These are phyloP conservation scores for Noctua fimbriata DNA, from an alignment of 2,888 invertebrate species.

Conservation along the genomic window DNA sequence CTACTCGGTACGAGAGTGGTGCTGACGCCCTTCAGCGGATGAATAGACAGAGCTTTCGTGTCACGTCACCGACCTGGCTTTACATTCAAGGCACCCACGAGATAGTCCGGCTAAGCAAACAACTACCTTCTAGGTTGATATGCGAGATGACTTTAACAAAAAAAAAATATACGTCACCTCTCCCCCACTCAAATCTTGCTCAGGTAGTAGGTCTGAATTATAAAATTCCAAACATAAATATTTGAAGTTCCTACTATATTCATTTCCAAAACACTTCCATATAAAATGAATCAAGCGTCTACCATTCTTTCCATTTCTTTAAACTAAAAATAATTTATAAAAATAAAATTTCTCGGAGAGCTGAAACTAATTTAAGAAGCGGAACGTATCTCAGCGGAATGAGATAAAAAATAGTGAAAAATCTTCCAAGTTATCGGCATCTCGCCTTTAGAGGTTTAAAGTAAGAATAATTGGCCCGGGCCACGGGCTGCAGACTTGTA, in stretches of 20 bases:
- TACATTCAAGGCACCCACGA: no score
- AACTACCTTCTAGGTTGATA: no score
- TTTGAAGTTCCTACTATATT: background rate
- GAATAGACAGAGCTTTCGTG: no score
- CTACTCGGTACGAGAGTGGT: no score
- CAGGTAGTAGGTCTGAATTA: background rate
- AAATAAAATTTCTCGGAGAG: slow-evolving; percentile 12
- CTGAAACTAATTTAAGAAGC: slow-evolving; percentile 51
- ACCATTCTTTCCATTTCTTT: background rate
- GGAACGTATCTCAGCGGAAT: slow-evolving; percentile 43
- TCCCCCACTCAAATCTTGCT: background rate
- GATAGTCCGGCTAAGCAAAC: no score
- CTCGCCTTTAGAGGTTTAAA: slow-evolving; percentile 67
- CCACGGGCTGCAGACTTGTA: slow-evolving; percentile 65
- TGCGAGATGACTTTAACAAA: no score
- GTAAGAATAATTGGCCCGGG: slow-evolving; percentile 76
- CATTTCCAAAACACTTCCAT: background rate
- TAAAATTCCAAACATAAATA: background rate
- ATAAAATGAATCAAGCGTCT: background rate
- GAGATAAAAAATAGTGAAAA: slow-evolving; percentile 51
- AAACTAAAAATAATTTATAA: slow-evolving; percentile 35
- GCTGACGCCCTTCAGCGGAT: no score
- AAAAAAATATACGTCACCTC: no score
- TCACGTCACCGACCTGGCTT: no score
- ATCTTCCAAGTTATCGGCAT: slow-evolving; percentile 63